phyloP scores from a whole-genome alignment of 2,113 vertebrate species.

The Puffinus mauretanicus region DNA sequence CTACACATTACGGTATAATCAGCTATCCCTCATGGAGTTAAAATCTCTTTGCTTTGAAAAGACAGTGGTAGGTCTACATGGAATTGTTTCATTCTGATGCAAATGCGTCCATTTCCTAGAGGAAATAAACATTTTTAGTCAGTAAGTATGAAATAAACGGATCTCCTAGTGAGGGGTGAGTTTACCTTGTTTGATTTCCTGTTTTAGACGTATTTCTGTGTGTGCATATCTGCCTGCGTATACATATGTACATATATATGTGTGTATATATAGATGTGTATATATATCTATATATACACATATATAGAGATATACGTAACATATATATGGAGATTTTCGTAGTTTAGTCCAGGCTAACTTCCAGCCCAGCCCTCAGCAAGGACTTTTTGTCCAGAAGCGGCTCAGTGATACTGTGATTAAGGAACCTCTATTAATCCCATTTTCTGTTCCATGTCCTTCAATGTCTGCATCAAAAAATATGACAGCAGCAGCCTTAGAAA shows the following conservation, averaged over 20 bases:
- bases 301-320: background rate
- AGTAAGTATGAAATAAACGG: background rate
- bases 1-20: conserved; percentile 13
- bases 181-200: background rate
- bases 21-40: background rate
- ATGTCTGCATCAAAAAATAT: background rate
- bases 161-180: background rate
- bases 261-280: no score
- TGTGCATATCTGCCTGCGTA: background rate
- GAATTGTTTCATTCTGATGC: conserved; percentile 22
- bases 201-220: background rate
- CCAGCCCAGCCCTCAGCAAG: background rate
- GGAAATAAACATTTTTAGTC: conserved; percentile 38
- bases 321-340: background rate
- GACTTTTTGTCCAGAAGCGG: background rate
- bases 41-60: conserved; percentile 35
- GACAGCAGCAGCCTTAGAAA: background rate
- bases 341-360: background rate
- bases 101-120: conserved; percentile 12
- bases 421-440: background rate
- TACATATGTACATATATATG: background rate
- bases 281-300: background rate
- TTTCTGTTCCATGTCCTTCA: background rate
- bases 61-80: conserved; percentile 27
- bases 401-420: background rate